These are phyloP conservation scores for Macrobrachium nipponense DNA, from an alignment of 1,140 invertebrate genomes.

Conservation along the genomic window DNA sequence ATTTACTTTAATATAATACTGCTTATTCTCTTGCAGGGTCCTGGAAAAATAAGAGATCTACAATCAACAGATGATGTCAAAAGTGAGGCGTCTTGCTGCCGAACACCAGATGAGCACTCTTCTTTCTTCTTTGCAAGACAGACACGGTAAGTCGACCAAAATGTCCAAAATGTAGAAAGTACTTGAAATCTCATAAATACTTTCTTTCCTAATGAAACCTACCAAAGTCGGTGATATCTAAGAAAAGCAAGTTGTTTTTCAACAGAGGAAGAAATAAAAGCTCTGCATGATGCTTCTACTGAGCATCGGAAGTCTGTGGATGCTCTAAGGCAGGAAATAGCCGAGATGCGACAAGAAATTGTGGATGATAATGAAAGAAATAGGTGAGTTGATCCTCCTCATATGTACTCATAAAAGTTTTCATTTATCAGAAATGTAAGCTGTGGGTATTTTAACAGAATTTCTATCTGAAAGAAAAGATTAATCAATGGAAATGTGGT, in stretches of 20 bases:
- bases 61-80: conserved; percentile 45
- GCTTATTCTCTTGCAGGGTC: background rate
- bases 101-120: conserved; percentile 32
- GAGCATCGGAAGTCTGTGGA: conserved; percentile 26
- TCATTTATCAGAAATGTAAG: no score
- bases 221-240: background rate
- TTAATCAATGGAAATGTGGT: background rate
- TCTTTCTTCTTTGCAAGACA: conserved; percentile 30
- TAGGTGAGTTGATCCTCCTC: conserved; percentile 14
- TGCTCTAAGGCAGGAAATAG: conserved; percentile 30
- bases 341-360: conserved; percentile 10
- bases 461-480: background rate
- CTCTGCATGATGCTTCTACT: background rate
- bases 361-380: conserved; percentile 23
- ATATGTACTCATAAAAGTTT: background rate
- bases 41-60: background rate
- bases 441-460: no score
- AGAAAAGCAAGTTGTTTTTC: background rate
- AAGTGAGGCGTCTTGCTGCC: conserved; percentile 41
- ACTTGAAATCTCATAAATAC: background rate
- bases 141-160: conserved; percentile 9
- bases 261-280: conserved; percentile 30
- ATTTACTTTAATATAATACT: background rate
- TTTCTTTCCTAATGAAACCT: background rate
- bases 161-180: background rate